phyloP scores from a whole-genome alignment of 2,113 vertebrate genomes.

The Petromus typicus region DNA sequence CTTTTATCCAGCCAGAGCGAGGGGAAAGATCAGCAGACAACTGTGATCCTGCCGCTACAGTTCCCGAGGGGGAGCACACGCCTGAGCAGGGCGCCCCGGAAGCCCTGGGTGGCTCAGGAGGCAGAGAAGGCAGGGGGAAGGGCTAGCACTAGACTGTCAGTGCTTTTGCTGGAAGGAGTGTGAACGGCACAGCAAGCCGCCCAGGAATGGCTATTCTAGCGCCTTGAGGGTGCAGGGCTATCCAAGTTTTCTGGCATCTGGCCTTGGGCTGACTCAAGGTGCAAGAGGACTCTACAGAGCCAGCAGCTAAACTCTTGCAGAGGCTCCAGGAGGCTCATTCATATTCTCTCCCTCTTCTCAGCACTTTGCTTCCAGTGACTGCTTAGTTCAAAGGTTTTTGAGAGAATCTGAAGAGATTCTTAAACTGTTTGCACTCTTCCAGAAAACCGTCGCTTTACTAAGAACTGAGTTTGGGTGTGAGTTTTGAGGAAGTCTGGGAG shows the following conservation, averaged over 20 bases:
- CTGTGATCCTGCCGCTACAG: accelerated
- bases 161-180: not conserved
- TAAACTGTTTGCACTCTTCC: not conserved
- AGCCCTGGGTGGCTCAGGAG: too few species aligned
- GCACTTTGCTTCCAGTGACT: not conserved
- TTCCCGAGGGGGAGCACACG: not conserved
- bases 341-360: not conserved
- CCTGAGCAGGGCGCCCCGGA: not conserved
- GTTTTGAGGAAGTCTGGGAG: not conserved
- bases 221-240: not conserved
- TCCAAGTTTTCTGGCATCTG: not conserved
- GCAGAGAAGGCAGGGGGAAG: not conserved
- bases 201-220: not conserved
- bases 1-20: not conserved
- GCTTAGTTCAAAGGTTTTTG: not conserved
- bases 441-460: not conserved
- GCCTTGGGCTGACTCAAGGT: not conserved
- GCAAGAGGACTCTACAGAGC: not conserved
- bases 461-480: not conserved
- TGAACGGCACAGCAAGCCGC: too few species aligned
- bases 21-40: not conserved
- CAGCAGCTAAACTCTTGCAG: not conserved
- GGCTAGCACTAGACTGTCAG: not conserved
- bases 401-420: not conserved
- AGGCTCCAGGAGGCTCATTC: accelerated